Conservation (phyloP, 2,888 invertebrate genomes). For the Rotaria socialis region DNA sequence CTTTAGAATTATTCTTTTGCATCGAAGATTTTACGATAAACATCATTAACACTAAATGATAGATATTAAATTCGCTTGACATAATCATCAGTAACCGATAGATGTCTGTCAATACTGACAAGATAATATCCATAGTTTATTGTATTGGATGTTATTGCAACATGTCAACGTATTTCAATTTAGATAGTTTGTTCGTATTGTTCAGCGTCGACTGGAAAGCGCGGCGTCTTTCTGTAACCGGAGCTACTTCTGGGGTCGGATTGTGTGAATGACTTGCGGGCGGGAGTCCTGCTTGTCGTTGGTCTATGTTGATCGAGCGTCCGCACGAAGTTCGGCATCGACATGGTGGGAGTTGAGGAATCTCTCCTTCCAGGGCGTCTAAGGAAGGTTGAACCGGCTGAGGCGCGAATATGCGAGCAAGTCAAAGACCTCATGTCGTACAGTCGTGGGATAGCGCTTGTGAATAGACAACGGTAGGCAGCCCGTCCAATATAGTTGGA, state of each 20-base stretch:
- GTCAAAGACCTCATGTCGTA: slow-evolving; percentile 96
- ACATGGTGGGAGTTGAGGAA: slow-evolving; percentile 84
- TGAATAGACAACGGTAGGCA: slow-evolving; percentile 76
- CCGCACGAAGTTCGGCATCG: slow-evolving; percentile 90
- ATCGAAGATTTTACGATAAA: background rate
- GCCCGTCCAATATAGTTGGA: slow-evolving; percentile 64
- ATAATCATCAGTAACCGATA: background rate
- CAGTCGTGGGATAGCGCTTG: slow-evolving; percentile 97
- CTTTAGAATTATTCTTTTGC: background rate
- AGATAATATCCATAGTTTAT: background rate
- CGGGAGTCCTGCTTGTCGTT: slow-evolving; percentile 70
- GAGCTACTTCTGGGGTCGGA: slow-evolving; percentile 83
- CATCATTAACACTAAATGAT: background rate
- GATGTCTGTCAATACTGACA: background rate
- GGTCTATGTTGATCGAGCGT: slow-evolving; percentile 77
- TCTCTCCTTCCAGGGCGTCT: slow-evolving; percentile 78
- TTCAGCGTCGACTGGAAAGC: slow-evolving; percentile 70
- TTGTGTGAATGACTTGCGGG: slow-evolving; percentile 85
- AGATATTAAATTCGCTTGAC: too few relatives aligned
- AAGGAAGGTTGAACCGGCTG: slow-evolving; percentile 96
- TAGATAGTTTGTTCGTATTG: background rate
- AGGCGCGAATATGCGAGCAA: slow-evolving; percentile 95
- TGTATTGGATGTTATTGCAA: background rate
- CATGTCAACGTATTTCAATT: background rate
- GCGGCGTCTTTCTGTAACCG: slow-evolving; percentile 97